phyloP scores from a whole-genome alignment of 2,797 vertebrate species.

The Uromys caudimaculatus region DNA sequence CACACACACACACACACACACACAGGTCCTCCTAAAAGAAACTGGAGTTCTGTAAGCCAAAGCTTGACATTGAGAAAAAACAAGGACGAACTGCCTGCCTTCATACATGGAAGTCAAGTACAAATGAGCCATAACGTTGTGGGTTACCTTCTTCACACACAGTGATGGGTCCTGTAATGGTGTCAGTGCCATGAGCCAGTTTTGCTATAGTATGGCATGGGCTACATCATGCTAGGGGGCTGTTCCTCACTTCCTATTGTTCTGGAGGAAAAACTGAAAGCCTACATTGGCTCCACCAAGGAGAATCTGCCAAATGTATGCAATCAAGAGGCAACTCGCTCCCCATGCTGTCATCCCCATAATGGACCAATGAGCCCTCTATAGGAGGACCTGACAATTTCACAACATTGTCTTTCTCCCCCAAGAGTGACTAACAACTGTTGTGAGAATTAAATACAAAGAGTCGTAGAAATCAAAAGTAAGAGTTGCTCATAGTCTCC shows the following conservation, averaged over 20 bases:
- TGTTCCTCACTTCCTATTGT: conserved; percentile 25
- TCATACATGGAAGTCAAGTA: conserved; percentile 54
- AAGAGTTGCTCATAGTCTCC: not conserved
- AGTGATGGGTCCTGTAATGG: conserved; percentile 51
- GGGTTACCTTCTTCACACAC: conserved; percentile 17
- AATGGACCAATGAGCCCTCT: not conserved
- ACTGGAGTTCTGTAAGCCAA: conserved; percentile 64
- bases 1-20: not conserved
- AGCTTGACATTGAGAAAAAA: conserved; percentile 65
- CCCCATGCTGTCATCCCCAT: not conserved
- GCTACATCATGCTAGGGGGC: not conserved
- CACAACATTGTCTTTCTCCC: conserved; percentile 30
- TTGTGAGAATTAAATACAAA: conserved; percentile 31
- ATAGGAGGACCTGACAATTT: conserved; percentile 26
- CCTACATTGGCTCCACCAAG: not conserved
- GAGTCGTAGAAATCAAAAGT: not conserved
- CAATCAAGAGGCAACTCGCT: not conserved
- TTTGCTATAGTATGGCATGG: conserved; percentile 1
- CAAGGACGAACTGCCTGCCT: conserved; percentile 24
- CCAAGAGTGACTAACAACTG: conserved; percentile 23
- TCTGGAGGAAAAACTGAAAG: conserved; percentile 32
- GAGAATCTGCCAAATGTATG: conserved; percentile 43
- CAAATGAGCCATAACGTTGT: not conserved
- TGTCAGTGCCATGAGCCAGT: not conserved
- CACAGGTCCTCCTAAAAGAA: not conserved